Conservation (phyloP, 2,888 invertebrate genomes). For the Gibbula magus region DNA sequence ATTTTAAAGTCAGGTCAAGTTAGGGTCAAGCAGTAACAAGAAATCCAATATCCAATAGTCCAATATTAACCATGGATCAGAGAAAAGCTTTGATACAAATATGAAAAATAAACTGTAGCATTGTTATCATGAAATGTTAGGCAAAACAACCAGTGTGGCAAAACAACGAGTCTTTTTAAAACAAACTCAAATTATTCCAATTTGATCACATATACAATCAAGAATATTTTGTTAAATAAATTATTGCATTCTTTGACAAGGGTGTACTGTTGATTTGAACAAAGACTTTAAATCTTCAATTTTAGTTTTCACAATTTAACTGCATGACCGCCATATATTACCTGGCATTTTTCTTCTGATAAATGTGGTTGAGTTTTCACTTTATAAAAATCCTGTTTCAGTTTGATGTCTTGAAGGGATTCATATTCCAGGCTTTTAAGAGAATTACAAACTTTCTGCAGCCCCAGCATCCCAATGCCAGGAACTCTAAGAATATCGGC, state of each 20-base stretch:
- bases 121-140: not conserved
- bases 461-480: constrained; percentile 37
- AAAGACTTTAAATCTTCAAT: not conserved
- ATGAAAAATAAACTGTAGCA: not conserved
- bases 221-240: no score
- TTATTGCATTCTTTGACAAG: no score
- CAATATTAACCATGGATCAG: no score
- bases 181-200: no score
- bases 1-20: no score
- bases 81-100: not conserved
- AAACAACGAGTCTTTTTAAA: no score
- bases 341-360: not conserved
- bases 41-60: no score
- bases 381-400: constrained; percentile 18
- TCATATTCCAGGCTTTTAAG: constrained; percentile 31
- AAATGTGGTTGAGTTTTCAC: not conserved
- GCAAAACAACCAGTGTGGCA: not conserved
- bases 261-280: no score
- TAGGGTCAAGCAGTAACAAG: no score
- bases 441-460: constrained; percentile 39
- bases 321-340: not conserved
- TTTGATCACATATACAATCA: no score
- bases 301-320: not conserved
- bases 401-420: constrained; percentile 29
- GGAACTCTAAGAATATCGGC: constrained; percentile 38